Base-by-base conservation (phyloP, 2,888 invertebrate species). In the Cinara cedri region DNA sequence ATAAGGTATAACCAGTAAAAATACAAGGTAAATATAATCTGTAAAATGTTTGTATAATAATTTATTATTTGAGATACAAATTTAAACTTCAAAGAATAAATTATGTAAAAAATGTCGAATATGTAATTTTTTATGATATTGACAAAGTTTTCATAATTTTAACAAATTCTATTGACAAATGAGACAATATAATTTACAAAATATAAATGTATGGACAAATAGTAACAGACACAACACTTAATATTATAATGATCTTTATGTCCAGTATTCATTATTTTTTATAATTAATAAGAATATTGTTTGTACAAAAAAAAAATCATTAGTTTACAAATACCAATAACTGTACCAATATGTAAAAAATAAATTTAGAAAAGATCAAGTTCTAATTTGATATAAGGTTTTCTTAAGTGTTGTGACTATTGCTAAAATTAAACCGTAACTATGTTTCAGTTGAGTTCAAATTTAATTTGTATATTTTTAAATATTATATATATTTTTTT, bases 11-110 rank as follows among this genome's bases (percentile, higher is more conserved):
- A 51, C 14, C 2, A 24, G 16, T 34, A 42, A 19, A 44, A 44
- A 8, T n/a, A 60, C 14, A 3, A 62, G 49, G 3, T 42, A n/a
- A n/a, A n/a, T 44, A 26, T 44, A 21, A 54, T 54, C 51, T 74
- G 74, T 51, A 74, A 74, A 74, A 51, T 44, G 16, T 24, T 65
- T 65, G 42, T 75, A 65, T 75, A 75, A 65, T 75, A 75, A 65
- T 75, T 75, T 16, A 54, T n/a, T 44, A 75, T 11, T 49, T 51
- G 49, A n/a, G 21, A 24, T 42, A 75, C 51, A 63, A 54, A 54
- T 75, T 75, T 54, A 44, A 63, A 54, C 13, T 2, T 21, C 8
- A 24, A 24, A 75, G 63, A 75, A 75, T 44, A 74, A n/a, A 62
- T 54, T 54, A 42, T 42, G 63, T 24, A 65, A 65, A 62, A 72